Percentiles rank a stretch among this genome's conserved stretches.
Evolutionary conservation across 2,888 invertebrate species (phyloP).

Genomic region (Rotaria sp.): DNA sequence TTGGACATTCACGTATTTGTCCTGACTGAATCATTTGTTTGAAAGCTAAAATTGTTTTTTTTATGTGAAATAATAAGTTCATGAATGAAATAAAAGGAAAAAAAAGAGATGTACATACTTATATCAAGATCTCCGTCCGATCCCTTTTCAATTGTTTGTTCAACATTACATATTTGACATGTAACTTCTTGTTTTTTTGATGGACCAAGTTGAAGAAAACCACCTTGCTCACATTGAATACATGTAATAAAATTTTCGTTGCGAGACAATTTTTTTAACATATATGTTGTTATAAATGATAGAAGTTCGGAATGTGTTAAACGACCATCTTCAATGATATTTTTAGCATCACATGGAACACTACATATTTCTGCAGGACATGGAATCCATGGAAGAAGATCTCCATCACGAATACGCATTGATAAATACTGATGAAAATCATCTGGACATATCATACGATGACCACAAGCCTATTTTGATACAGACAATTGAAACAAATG

Average conservation of each 20-base stretch:
- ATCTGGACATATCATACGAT: conserved; percentile 26
- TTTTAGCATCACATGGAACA: background rate
- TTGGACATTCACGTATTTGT: conserved; percentile 9
- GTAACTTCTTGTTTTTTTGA: background rate
- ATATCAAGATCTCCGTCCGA: background rate
- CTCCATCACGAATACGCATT: background rate
- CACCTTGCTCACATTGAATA: background rate
- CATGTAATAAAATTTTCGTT: conserved; percentile 13
- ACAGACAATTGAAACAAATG: background rate
- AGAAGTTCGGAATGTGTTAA: background rate
- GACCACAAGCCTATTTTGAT: background rate
- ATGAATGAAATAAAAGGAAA: too few relatives aligned
- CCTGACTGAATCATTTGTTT: conserved; percentile 18
- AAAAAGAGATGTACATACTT: background rate
- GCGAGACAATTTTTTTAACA: background rate
- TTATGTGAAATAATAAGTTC: background rate
- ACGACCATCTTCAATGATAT: background rate
- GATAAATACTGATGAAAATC: conserved; percentile 28
- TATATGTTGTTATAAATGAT: background rate
- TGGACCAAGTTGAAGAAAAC: conserved; percentile 3
- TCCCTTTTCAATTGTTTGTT: conserved; percentile 20
- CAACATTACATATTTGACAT: background rate
- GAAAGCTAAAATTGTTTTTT: background rate
- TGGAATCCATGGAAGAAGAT: conserved; percentile 1
- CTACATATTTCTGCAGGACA: conserved; percentile 9